A percentile compares a stretch with the other conserved stretches of the same genome.
Evolutionary conservation across 2,113 vertebrate genomes (phyloP).

Genomic region (Ophiodon elongatus): DNA sequence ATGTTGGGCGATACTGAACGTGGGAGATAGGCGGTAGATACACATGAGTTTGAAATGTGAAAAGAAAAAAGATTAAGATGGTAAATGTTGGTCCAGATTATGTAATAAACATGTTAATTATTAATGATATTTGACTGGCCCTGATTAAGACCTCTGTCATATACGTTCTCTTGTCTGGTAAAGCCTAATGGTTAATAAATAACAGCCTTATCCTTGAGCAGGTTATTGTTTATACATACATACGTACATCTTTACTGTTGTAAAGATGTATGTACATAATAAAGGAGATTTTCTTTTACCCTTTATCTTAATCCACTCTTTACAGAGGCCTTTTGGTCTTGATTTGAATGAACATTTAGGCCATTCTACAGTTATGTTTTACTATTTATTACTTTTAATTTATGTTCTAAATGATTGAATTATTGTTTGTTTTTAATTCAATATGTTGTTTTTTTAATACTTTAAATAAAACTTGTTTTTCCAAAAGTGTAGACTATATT

Average conservation of each 20-base stretch:
- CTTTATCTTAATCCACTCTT: not conserved
- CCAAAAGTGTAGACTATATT: not conserved
- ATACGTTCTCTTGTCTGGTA: not conserved
- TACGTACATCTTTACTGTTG: no score
- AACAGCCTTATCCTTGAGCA: not conserved
- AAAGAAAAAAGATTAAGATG: not conserved
- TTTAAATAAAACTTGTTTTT: not conserved
- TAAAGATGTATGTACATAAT: not conserved
- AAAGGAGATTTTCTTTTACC: no score
- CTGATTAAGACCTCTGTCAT: constrained; percentile 17
- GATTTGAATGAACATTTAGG: not conserved
- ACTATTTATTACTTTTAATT: not conserved
- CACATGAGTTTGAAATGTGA: not conserved
- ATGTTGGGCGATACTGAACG: not conserved
- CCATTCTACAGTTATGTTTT: not conserved
- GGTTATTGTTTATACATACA: not conserved
- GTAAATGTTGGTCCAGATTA: not conserved
- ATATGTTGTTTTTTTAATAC: not conserved
- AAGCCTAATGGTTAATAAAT: constrained; percentile 27
- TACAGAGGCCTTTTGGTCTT: not conserved
- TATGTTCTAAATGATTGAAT: not conserved
- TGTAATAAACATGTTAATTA: constrained; percentile 48
- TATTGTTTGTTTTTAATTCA: not conserved
- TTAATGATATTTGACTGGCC: constrained; percentile 21
- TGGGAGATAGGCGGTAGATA: not conserved